Evolutionary conservation across 35 echinoderm and acorn worm genomes (phyloP).

Genomic region (Heliocidaris tuberculata): DNA sequence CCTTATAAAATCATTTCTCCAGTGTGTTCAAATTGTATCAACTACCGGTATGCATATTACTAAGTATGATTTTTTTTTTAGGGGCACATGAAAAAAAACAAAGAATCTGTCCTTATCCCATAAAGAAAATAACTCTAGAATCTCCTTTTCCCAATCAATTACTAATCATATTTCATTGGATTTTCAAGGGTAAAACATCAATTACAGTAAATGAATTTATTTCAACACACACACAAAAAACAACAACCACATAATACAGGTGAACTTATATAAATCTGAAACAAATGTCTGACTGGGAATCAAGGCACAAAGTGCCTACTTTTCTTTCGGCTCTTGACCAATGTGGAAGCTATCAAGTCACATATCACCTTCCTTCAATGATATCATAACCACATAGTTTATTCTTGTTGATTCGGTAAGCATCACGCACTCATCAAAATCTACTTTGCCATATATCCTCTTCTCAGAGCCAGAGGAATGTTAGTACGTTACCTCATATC

Average conservation of each 20-base stretch:
- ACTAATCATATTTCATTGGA: background rate
- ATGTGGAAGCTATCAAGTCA: background rate
- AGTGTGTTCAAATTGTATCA: background rate
- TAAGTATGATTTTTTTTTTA: background rate
- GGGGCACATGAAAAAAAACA: background rate
- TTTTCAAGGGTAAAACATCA: background rate
- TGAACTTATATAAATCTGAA: background rate
- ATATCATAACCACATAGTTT: background rate
- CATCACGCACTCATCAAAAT: background rate
- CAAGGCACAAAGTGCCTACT: background rate
- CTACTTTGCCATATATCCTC: background rate
- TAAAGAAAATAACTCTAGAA: background rate
- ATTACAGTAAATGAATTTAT: background rate
- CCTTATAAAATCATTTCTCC: too few relatives aligned
- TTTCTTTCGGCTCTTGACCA: background rate
- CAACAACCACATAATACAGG: background rate
- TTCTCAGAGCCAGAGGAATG: too few relatives aligned
- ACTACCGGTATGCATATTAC: background rate
- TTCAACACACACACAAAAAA: too few relatives aligned
- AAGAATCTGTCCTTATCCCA: background rate
- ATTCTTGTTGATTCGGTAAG: background rate
- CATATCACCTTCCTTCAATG: background rate
- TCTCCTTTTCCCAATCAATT: background rate
- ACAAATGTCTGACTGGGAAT: background rate
- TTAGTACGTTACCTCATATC: too few relatives aligned